These are phyloP conservation scores for Sebastiscus tertius DNA, from an alignment of 2,797 vertebrate species.

Conservation along the genomic window DNA sequence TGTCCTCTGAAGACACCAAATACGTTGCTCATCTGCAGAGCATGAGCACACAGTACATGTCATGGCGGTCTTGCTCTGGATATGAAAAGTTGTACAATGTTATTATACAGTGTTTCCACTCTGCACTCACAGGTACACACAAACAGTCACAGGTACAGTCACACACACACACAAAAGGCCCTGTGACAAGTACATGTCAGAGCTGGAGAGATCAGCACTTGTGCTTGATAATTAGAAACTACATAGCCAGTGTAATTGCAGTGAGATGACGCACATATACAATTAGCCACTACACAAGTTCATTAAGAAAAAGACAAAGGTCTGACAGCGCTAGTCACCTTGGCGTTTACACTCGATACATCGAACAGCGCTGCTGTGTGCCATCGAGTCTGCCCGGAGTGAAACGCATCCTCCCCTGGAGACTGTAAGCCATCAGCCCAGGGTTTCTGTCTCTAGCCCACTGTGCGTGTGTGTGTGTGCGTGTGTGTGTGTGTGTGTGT, in stretches of 20 bases:
- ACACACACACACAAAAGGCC: background rate
- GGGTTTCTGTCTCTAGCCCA: constrained; percentile 17
- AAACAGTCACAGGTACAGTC: background rate
- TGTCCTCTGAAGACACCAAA: background rate
- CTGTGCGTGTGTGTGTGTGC: constrained; percentile 7
- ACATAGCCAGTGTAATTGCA: constrained; percentile 36
- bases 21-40: background rate
- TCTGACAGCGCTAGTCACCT: constrained; percentile 36
- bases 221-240: constrained; percentile 44
- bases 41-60: background rate
- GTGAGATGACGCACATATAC: constrained; percentile 19
- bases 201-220: constrained; percentile 18
- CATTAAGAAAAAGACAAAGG: constrained; percentile 53
- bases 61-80: background rate
- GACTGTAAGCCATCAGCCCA: constrained; percentile 14
- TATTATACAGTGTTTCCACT: background rate
- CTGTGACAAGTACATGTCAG: background rate
- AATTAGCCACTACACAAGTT: constrained; percentile 50
- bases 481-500: background rate
- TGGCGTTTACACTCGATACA: constrained; percentile 36
- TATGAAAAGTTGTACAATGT: background rate
- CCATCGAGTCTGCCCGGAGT: constrained; percentile 33
- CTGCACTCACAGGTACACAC: background rate
- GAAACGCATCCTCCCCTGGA: constrained; percentile 45
- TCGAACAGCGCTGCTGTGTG: constrained; percentile 18